A percentile compares a stretch with the other conserved stretches of the same genome.
Evolutionary conservation across 2,113 vertebrate species (phyloP).

Genomic region (Hassar affinis): DNA sequence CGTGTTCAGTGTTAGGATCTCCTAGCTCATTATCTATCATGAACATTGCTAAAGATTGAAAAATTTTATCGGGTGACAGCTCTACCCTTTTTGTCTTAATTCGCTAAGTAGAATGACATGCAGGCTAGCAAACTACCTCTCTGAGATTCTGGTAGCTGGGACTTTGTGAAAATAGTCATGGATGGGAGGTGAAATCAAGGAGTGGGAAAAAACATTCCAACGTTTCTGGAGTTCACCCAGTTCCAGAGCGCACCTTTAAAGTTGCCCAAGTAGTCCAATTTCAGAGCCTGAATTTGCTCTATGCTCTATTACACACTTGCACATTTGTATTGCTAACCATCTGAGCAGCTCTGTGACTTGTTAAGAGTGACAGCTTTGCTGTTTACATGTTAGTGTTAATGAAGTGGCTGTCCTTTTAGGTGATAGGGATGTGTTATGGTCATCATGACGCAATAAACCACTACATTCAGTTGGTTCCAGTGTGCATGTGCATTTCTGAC

Average conservation of each 20-base stretch:
- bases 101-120: neutral
- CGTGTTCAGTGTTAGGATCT: too few species aligned
- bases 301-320: conserved; percentile 32
- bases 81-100: neutral
- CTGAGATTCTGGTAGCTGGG: neutral
- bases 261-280: neutral
- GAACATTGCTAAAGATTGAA: too few species aligned
- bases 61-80: too few species aligned
- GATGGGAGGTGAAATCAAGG: neutral
- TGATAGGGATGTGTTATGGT: conserved; percentile 36
- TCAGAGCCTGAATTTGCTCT: neutral
- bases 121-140: neutral
- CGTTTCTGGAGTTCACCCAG: neutral
- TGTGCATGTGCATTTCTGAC: neutral
- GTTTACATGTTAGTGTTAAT: conserved; percentile 20
- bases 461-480: conserved; percentile 10
- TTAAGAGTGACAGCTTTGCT: conserved; percentile 31
- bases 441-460: neutral
- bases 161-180: neutral
- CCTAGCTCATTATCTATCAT: too few species aligned
- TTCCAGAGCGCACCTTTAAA: neutral
- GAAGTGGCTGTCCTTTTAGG: conserved; percentile 41
- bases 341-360: conserved; percentile 37
- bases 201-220: too few species aligned
- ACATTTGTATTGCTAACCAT: conserved; percentile 43